Evolutionary conservation across 2,888 invertebrate species (phyloP), one percentile per base, ranked within the genome.

Genomic region (Orthonychiurus folsomi): DNA sequence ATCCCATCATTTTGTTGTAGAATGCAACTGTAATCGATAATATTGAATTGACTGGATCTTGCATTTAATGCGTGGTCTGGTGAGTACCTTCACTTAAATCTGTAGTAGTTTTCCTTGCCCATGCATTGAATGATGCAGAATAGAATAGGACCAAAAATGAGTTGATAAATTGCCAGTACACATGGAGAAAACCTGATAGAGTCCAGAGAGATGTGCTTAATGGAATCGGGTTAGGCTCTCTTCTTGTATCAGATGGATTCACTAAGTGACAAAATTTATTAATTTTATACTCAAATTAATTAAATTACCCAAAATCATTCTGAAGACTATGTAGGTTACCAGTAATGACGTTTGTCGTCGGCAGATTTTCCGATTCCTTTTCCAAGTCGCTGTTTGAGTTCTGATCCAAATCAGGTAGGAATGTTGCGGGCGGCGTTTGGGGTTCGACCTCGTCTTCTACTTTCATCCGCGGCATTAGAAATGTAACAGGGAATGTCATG

Each of bases 161-260:
- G 53, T 69, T 72, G 1, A 70, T 63, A 52, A 70, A 72, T 21
- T 70, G 68, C 72, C 72, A 72, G 18, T 63, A 59, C n/a, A 67
- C 50, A 56, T 72, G 70, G 12, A 72, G 60, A 12, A 52, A 27
- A 37, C 68, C 64, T 18, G 72, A 72, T 0, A 67, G 9, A 24
- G 65, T 67, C 12, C 60, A 58, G 1, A 71, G 23, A 1, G 68
- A 69, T 12, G 50, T 59, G 15, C 53, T 37, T 12, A 66, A 20
- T 15, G 65, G 65, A 24, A 62, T 63, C n/a, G n/a, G n/a, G n/a
- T n/a, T n/a, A n/a, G n/a, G n/a, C n/a, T n/a, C n/a, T n/a, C n/a
- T n/a, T n/a, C n/a, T n/a, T n/a, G n/a, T n/a, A n/a, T n/a, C n/a
- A n/a, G n/a, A n/a, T n/a, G n/a, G n/a, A n/a, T n/a, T n/a, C n/a